Base-by-base conservation (phyloP, 2,797 vertebrate species). In the Argyrosomus regius region DNA sequence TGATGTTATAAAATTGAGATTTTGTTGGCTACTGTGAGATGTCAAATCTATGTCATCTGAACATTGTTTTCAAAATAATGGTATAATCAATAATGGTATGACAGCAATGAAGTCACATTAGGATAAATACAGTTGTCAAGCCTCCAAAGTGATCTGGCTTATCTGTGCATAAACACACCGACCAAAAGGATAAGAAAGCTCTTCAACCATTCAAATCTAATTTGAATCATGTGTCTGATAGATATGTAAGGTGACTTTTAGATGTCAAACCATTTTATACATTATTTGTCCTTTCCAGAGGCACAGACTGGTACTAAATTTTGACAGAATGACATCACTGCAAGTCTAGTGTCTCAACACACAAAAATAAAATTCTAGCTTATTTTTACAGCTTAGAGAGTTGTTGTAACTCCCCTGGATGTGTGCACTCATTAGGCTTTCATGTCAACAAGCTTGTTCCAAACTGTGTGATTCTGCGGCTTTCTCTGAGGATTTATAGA, bases 231-330 rank as follows among this genome's bases (percentile, higher is more conserved):
- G 26, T 22, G n/a, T 6, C 8, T 74, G 69, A 57, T 52, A 10
- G 49, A 75, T 58, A n/a, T 58, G n/a, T 5, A 3, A 63, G 31
- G 18, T 80, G 66, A 77, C 70, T 73, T 31, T 70, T 43, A 12
- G 31, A 57, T 69, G 79, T 58, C 65, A 31, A 22, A 72, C 46
- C 50, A 31, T 75, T 63, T 80, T 8, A 72, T 63, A 50, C 54
- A 60, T 41, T 13, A 16, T 53, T 52, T 56, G 63, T 67, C 76
- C 50, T 60, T 80, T 50, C 71, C 39, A 35, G 3, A 46, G 57
- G 43, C 24, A 1, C 18, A 60, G 72, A 60, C 39, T 39, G 1
- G 61, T 45, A 57, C 13, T 28, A 41, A 62, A 67, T 7, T 10
- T 43, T 39, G 48, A 35, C 68, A 45, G 17, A 39, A 35, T 41